Base-by-base conservation (phyloP, 92 coral and sea anemone species). In the Actinostola sp. region DNA sequence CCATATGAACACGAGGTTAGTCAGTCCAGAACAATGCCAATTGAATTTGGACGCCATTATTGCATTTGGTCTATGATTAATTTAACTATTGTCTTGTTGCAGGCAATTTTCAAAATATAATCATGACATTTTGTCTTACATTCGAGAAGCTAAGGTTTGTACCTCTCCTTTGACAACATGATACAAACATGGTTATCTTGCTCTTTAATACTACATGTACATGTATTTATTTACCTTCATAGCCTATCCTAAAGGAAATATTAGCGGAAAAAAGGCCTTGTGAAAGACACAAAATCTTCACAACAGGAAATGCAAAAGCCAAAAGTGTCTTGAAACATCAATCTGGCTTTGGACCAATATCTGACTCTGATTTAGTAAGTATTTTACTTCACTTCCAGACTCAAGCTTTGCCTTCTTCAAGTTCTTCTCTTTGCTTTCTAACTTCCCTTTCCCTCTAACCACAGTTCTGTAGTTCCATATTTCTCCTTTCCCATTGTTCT, bases 261-360 rank as follows among this genome's bases (percentile, higher is more conserved):
- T 60, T 78, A 26, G 84, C 81, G 16, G 98, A 77, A n/a, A 85
- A 81, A 24, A 61, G 20, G 56, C 50, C 61, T 0, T 91, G 89
- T 3, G 85, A 77, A 33, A 85, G 98, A 35, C 98, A 91, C 58
- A 14, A 20, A 15, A 82, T 60, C 8, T 93, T 72, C 57, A 80
- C 44, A 1, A 73, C 44, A 55, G 98, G 98, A 0, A 75, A 76
- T 20, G 67, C 64, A 0, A 77, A 77, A 28, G 88, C 91, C 12
- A 84, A 65, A 67, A 34, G 85, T 20, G 24, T 38, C 20, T 69
- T 93, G 3, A 91, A 88, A 51, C 88, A 64, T 48, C 49, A 70
- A 5, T 75, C 92, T 27, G 97, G 98, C 13, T 93, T 93, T 74
- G 98, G 98, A 17, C 98, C 97, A 1, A 41, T 93, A 13, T 80